Percentiles rank a stretch among this genome's conserved stretches.
phyloP scores from a whole-genome alignment of 2,797 vertebrate species.

The Chromis chromis region DNA sequence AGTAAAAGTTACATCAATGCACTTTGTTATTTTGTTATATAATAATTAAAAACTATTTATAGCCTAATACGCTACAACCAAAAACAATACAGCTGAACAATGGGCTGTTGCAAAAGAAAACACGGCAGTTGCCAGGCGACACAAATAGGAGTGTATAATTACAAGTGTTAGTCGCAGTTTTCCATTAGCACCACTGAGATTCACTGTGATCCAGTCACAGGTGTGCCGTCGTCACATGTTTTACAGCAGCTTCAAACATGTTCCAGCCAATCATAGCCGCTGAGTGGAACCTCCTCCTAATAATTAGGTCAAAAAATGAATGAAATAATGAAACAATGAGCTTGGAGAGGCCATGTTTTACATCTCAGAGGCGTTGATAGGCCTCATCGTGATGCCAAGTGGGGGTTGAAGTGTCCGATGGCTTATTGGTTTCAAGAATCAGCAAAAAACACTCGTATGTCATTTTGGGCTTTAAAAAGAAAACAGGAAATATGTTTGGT shows the following conservation, averaged over 20 bases:
- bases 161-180: conserved; percentile 63
- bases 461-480: not conserved
- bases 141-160: conserved; percentile 66
- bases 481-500: not conserved
- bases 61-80: not conserved
- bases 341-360: conserved; percentile 64
- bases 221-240: conserved; percentile 63
- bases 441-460: not conserved
- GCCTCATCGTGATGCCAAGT: conserved; percentile 67
- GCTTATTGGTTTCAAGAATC: conserved; percentile 57
- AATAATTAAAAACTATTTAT: conserved; percentile 12
- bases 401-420: conserved; percentile 48
- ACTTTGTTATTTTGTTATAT: conserved; percentile 9
- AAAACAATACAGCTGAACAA: conserved; percentile 29
- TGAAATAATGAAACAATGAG: conserved; percentile 66
- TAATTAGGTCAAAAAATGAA: conserved; percentile 69
- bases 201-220: conserved; percentile 63
- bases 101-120: conserved; percentile 45
- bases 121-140: conserved; percentile 61
- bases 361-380: conserved; percentile 79
- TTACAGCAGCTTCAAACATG: conserved; percentile 54
- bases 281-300: conserved; percentile 24
- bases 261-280: conserved; percentile 42
- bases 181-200: conserved; percentile 60
- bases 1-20: not conserved